Evolutionary conservation across 1,140 invertebrate species (phyloP).

Genomic region (Drosophila ohnishii): DNA sequence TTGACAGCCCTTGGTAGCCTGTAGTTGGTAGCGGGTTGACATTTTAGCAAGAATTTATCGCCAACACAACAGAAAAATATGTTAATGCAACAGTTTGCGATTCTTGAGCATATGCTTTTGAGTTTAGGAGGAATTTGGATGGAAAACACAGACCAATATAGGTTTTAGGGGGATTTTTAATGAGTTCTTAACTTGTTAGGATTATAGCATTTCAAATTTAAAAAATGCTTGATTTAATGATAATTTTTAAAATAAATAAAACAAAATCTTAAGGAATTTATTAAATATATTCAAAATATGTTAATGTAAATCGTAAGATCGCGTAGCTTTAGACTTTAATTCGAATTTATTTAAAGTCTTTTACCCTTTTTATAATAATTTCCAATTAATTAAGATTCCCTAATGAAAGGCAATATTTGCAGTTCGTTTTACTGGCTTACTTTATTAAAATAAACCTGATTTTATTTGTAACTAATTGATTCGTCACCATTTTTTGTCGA

Average conservation of each 20-base stretch:
- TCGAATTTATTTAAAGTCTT: neutral
- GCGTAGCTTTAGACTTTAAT: neutral
- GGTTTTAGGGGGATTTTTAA: neutral
- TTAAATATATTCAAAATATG: neutral
- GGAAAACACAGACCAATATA: neutral
- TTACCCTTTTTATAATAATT: neutral
- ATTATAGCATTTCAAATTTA: neutral
- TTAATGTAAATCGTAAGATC: neutral
- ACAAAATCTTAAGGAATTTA: neutral
- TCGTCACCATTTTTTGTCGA: slow-evolving; percentile 1
- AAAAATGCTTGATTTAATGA: neutral
- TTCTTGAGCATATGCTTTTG: neutral
- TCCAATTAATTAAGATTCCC: slow-evolving; percentile 1
- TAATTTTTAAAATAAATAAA: no score
- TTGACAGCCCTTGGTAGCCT: slow-evolving; percentile 37
- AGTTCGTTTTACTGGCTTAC: slow-evolving; percentile 10
- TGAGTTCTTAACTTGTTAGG: neutral
- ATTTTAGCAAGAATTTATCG: slow-evolving; percentile 39
- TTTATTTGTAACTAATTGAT: slow-evolving; percentile 10
- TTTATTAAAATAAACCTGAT: slow-evolving; percentile 12
- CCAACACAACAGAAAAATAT: slow-evolving; percentile 4
- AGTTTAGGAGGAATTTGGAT: neutral
- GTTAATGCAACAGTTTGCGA: slow-evolving; percentile 32
- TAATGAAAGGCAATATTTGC: neutral
- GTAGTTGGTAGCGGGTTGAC: slow-evolving; percentile 1